Evolutionary conservation across 2,888 invertebrate genomes (phyloP).

Genomic region (Eucera pruinosa): DNA sequence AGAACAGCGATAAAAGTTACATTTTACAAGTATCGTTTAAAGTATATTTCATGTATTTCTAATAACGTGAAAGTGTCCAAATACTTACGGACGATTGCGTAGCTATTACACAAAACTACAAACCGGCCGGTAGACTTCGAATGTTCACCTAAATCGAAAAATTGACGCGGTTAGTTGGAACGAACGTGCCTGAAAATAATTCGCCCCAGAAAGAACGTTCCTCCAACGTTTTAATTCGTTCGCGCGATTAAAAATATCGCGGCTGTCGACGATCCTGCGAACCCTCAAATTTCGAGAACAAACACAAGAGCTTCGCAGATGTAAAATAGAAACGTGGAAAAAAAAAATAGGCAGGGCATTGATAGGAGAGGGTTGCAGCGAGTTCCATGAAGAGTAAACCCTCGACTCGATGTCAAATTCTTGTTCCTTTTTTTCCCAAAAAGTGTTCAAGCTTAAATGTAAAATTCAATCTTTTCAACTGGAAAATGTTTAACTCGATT

Average conservation of each 20-base stretch:
- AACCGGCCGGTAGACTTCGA: neutral
- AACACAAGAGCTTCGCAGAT: slow-evolving; percentile 4
- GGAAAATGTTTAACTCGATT: no score
- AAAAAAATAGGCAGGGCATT: neutral
- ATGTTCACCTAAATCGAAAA: neutral
- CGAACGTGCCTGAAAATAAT: slow-evolving; percentile 4
- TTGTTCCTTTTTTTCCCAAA: neutral
- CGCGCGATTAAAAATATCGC: slow-evolving; percentile 28
- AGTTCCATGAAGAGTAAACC: slow-evolving; percentile 15
- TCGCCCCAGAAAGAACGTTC: neutral
- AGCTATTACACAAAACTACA: neutral
- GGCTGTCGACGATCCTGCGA: slow-evolving; percentile 6
- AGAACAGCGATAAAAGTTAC: no score
- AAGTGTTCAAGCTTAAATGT: no score
- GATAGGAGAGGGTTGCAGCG: slow-evolving; percentile 13
- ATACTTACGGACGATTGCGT: no score
- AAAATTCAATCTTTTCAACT: no score
- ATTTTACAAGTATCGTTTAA: no score
- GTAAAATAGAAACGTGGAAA: slow-evolving; percentile 17
- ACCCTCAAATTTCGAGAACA: no score
- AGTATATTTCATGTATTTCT: no score
- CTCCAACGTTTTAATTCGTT: slow-evolving; percentile 1
- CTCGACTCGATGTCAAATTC: slow-evolving; percentile 15
- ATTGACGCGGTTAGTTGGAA: no score
- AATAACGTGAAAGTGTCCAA: no score